Evolutionary conservation across 2,888 invertebrate genomes (phyloP).

Genomic region (Habrosyne pyritoides): DNA sequence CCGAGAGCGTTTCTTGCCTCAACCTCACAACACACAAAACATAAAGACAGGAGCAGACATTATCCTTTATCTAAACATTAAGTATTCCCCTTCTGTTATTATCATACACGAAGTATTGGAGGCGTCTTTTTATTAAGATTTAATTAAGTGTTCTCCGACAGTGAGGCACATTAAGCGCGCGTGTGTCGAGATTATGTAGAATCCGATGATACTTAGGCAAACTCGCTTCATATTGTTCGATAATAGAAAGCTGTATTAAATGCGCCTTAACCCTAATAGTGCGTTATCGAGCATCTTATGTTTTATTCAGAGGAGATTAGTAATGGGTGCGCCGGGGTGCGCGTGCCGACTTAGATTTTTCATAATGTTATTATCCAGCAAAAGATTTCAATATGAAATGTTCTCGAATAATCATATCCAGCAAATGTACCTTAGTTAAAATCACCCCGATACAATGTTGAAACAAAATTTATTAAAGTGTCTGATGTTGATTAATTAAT

Average conservation of each 20-base stretch:
- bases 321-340: conserved; percentile 47
- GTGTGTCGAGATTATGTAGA: conserved; percentile 56
- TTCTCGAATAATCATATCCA: conserved; percentile 34
- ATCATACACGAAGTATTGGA: conserved; percentile 27
- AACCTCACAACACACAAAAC: conserved; percentile 26
- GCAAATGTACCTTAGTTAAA: conserved; percentile 31
- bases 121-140: conserved; percentile 69
- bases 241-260: conserved; percentile 75
- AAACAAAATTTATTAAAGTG: conserved; percentile 54
- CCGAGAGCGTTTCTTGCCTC: conserved; percentile 41
- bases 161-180: conserved; percentile 52
- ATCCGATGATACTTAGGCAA: conserved; percentile 37
- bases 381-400: conserved; percentile 54
- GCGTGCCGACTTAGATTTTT: conserved; percentile 65
- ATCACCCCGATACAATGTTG: conserved; percentile 30
- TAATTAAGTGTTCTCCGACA: conserved; percentile 65
- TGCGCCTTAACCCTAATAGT: conserved; percentile 74
- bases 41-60: conserved; percentile 21
- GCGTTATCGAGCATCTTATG: conserved; percentile 78
- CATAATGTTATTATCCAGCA: conserved; percentile 58
- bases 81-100: conserved; percentile 47
- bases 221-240: conserved; percentile 50
- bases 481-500: conserved; percentile 60
- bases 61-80: conserved; percentile 35
- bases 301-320: conserved; percentile 80